Base-by-base conservation (phyloP, 2,797 vertebrate species). In the Gobionotothen gibberifrons region DNA sequence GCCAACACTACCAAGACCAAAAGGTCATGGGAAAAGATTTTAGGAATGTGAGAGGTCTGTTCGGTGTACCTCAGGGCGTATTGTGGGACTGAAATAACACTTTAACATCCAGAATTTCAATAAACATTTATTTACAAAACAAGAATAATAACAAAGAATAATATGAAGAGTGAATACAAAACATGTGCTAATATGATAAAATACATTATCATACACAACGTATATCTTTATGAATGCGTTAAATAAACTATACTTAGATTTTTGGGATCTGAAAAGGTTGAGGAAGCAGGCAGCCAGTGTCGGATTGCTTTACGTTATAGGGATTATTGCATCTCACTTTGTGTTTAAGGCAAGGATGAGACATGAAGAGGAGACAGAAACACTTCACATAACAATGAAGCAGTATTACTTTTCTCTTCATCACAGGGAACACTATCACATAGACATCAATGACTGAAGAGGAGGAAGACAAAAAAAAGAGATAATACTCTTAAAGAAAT, bases 111-210 rank as follows among this genome's bases (percentile, higher is more conserved):
- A 46, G 55, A 46, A 71, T 89, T 85, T 87, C 84, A 64, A 83
- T 92, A 91, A 93, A 94, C 94, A 93, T 97, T 98, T 98, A 99
- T 98, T 98, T 96, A 97, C 96, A 97, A 95, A 95, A 93, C 72
- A 86, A 93, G 93, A 92, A 95, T 64, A 86, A 90, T 79, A 84
- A 96, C 95, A 94, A 95, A 96, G 93, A 93, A 90, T 87, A 86
- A 76, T 63, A 93, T 92, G 87, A 93, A 93, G 93, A 84, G 93
- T 90, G 88, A 93, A 95, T 96, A 97, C 94, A 96, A 97, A 95
- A 95, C 92, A 93, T 94, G 93, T 91, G 87, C 91, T 95, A 96
- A 93, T 94, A 93, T 94, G 94, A 95, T 95, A 95, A 92, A 94
- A 95, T 92, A 95, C 93, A 95, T 93, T 92, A 95, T 93, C 90